Percentiles rank a stretch among this genome's conserved stretches.
phyloP scores from a whole-genome alignment of 1,140 invertebrate species.

The Drosophila azteca region DNA sequence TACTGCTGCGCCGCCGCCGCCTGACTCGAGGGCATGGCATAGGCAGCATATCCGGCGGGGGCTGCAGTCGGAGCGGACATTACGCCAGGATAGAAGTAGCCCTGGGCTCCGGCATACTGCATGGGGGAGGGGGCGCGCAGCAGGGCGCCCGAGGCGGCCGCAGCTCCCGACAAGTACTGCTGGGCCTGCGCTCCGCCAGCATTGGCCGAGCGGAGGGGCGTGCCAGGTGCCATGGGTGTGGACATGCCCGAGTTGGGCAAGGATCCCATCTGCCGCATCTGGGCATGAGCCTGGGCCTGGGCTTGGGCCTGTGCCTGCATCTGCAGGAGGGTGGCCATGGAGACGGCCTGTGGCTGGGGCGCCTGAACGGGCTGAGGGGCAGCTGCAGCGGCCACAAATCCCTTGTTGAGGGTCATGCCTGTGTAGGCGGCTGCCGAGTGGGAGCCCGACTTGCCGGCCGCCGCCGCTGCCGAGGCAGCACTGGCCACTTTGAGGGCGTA shows the following conservation, averaged over 20 bases:
- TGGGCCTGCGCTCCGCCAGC: constrained; percentile 7
- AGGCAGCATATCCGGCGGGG: constrained; percentile 44
- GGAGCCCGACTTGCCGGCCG: constrained; percentile 28
- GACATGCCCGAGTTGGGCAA: constrained; percentile 83
- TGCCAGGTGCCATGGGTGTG: constrained; percentile 74
- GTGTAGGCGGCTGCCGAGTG: constrained; percentile 88
- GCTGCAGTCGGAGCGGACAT: constrained; percentile 43
- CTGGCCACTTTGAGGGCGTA: constrained; percentile 88
- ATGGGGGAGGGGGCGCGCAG: constrained; percentile 58
- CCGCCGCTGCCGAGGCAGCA: constrained; percentile 43
- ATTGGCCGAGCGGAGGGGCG: constrained; percentile 67
- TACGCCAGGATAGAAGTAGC: constrained; percentile 76
- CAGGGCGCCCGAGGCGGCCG: constrained; percentile 29
- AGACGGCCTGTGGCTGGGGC: constrained; percentile 44
- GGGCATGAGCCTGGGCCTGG: constrained; percentile 51
- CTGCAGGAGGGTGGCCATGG: constrained; percentile 56
- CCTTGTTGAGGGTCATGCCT: constrained; percentile 89
- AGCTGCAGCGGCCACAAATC: constrained; percentile 83
- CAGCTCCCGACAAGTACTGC: constrained; percentile 27
- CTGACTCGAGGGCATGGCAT: constrained; percentile 60
- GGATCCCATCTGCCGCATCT: constrained; percentile 82
- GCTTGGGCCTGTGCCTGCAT: constrained; percentile 65
- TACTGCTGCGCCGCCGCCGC: constrained; percentile 59
- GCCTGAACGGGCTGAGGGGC: constrained; percentile 56
- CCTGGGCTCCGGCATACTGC: constrained; percentile 61